Percentiles rank a stretch among this genome's conserved stretches.
These are phyloP conservation scores for Rugalucina vietnamica DNA, from an alignment of 2,888 invertebrate species.

Conservation along the genomic window DNA sequence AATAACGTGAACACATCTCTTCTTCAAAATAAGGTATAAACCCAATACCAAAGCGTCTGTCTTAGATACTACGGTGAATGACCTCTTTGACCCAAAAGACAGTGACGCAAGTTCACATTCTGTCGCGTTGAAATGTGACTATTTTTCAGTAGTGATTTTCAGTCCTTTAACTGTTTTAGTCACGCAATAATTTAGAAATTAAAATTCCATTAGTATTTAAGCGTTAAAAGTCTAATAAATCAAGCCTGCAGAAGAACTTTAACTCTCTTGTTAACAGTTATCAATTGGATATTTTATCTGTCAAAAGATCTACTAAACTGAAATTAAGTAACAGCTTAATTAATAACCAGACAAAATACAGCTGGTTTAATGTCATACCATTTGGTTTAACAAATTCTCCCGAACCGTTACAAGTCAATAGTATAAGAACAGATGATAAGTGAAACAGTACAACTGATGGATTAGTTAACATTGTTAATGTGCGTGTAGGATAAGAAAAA, in stretches of 20 bases:
- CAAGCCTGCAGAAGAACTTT: not conserved
- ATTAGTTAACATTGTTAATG: not conserved
- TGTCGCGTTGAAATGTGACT: no score
- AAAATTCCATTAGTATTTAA: not conserved
- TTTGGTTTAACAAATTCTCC: slow-evolving; percentile 4
- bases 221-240: not conserved
- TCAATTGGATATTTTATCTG: not conserved
- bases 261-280: not conserved
- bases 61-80: no score
- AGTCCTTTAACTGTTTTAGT: no score
- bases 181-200: not conserved
- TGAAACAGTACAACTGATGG: not conserved
- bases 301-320: not conserved
- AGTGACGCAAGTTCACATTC: no score
- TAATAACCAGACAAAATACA: not conserved
- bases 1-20: no score
- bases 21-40: no score
- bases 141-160: no score
- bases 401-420: not conserved
- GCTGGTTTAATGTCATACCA: not conserved
- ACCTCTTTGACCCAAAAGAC: no score
- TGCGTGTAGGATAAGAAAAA: not conserved
- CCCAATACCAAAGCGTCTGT: no score
- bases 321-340: slow-evolving; percentile 14
- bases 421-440: not conserved